Conservation (phyloP, 2,113 vertebrate species). For the Glaucidium brasilianum region DNA sequence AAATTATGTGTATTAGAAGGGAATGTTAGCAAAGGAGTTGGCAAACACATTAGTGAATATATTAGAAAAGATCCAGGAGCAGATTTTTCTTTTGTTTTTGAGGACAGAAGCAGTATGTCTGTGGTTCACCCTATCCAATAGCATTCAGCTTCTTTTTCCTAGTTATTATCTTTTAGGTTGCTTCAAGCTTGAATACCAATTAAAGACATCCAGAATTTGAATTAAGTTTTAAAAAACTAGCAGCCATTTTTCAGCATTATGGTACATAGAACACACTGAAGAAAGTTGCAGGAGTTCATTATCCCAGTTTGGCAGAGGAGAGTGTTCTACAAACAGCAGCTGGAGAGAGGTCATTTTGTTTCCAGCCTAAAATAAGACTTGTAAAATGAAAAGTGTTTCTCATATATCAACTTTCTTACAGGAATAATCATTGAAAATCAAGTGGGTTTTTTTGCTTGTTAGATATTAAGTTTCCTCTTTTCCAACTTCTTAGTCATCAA, state of each 20-base stretch:
- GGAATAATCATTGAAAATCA: background rate
- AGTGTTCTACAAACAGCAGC: background rate
- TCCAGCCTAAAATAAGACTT: background rate
- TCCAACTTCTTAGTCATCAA: background rate
- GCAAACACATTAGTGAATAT: background rate
- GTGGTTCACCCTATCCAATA: background rate
- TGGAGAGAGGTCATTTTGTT: background rate
- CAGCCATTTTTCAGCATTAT: rapidly evolving
- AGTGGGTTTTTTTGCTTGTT: background rate
- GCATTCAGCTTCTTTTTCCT: background rate
- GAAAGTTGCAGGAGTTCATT: rapidly evolving
- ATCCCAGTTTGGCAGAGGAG: background rate
- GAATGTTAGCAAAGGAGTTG: background rate
- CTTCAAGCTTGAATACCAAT: background rate
- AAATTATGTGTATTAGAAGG: background rate
- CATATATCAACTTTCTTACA: background rate
- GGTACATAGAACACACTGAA: background rate
- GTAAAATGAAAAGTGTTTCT: background rate
- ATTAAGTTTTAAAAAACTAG: background rate
- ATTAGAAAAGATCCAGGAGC: background rate
- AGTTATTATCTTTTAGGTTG: background rate
- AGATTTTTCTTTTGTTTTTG: background rate
- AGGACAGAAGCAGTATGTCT: background rate
- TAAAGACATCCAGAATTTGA: background rate
- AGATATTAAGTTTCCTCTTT: background rate